Evolutionary conservation across 2,888 invertebrate species (phyloP).

Genomic region (Papilio gigon): DNA sequence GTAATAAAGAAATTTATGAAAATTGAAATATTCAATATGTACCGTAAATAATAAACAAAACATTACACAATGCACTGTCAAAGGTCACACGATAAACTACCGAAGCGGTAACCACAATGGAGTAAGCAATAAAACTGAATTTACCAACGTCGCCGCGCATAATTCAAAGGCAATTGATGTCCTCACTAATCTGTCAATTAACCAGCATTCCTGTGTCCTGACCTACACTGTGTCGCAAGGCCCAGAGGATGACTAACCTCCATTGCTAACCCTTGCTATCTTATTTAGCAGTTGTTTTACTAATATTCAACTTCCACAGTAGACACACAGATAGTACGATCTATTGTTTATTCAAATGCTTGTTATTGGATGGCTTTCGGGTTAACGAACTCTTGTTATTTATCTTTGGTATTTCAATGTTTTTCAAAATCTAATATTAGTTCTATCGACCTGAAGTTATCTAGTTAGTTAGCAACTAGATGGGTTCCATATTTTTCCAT

Average conservation of each 20-base stretch:
- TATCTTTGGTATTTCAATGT: neutral
- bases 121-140: slow-evolving; percentile 40
- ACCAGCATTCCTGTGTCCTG: slow-evolving; percentile 74
- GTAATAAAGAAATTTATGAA: neutral
- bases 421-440: too few relatives aligned
- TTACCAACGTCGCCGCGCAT: slow-evolving; percentile 49
- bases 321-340: slow-evolving; percentile 13
- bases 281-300: slow-evolving; percentile 34
- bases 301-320: slow-evolving; percentile 23
- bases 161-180: slow-evolving; percentile 56
- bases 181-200: slow-evolving; percentile 75
- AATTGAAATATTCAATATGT: slow-evolving; percentile 1
- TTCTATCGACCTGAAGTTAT: too few relatives aligned
- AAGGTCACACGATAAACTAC: slow-evolving; percentile 39
- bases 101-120: slow-evolving; percentile 42
- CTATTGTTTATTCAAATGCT: neutral
- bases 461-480: too few relatives aligned
- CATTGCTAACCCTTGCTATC: slow-evolving; percentile 49
- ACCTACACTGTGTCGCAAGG: slow-evolving; percentile 61
- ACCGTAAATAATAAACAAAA: slow-evolving; percentile 17
- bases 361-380: slow-evolving; percentile 6
- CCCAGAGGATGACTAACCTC: slow-evolving; percentile 59
- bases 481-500: too few relatives aligned
- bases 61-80: slow-evolving; percentile 34
- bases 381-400: neutral